phyloP scores from a whole-genome alignment of 2,888 invertebrate genomes.

The Lucinisca nassula region DNA sequence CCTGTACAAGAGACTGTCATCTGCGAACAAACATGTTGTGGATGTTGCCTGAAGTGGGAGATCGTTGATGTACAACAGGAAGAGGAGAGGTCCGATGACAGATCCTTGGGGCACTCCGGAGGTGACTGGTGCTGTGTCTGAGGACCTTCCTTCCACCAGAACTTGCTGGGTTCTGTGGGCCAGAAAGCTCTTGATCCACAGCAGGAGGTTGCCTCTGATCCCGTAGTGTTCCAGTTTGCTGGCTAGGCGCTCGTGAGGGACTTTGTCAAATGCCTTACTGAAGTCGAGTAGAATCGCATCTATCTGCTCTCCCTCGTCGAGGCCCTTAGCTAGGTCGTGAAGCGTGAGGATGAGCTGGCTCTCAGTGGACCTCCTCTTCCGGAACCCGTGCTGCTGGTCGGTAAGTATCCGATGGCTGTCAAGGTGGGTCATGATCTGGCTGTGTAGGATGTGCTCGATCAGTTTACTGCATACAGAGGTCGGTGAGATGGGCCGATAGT shows the following conservation, averaged over 20 bases:
- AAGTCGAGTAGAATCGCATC: not conserved
- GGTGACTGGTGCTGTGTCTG: no score
- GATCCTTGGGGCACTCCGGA: no score
- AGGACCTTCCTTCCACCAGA: no score
- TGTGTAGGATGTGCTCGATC: not conserved
- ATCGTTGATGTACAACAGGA: no score
- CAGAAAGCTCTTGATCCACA: no score
- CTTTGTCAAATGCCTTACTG: not conserved
- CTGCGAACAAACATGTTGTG: no score
- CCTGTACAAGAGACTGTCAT: no score
- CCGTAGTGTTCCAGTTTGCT: not conserved
- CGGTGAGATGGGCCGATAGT: not conserved
- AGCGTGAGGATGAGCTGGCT: not conserved
- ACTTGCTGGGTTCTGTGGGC: no score
- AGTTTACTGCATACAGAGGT: not conserved
- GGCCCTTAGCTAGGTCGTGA: no score
- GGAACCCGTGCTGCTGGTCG: not conserved
- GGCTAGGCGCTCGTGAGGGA: not conserved
- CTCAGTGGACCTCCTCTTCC: not conserved
- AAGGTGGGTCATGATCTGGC: not conserved
- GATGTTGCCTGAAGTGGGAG: no score
- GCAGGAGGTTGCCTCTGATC: not conserved
- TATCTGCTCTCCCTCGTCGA: not conserved
- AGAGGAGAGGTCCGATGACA: no score
- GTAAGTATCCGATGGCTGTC: not conserved